Base-by-base conservation (phyloP, 2,113 vertebrate genomes). In the Spea multiplicata region DNA sequence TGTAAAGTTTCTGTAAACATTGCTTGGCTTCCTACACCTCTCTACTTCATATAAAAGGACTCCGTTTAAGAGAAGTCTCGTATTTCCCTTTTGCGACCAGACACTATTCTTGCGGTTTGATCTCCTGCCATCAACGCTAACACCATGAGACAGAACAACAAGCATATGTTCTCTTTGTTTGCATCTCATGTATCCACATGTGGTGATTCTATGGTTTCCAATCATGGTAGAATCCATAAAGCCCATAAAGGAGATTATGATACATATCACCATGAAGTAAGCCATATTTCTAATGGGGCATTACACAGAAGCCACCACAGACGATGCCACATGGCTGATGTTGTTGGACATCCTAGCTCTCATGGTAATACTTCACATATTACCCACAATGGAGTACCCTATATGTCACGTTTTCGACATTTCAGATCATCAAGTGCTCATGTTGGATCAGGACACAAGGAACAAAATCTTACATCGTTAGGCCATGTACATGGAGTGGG, bases 31-130 rank as follows among this genome's bases (percentile, higher is more conserved):
- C 57, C 8, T n/a, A 66, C 65, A 76, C 65, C 65, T 52, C 47
- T 12, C 7, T 47, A 57, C 50, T 76, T 68, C n/a, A 68, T 76
- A 76, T 76, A 76, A 76, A 76, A 76, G 74, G 17, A 14, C 16
- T 53, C 13, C 30, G n/a, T 67, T 16, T 2, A 68, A 13, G 16
- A 57, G 53, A 44, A 5, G 57, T 44, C 67, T 50, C 8, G 14
- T 9, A 59, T 66, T 62, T 75, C 44, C 13, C 48, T 30, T 65
- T 44, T 30, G 17, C 46, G 6, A 16, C n/a, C 55, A 73, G 57
- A 4, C 44, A 5, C 48, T 8, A 62, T 8, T 48, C 44, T 17
- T 48, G 44, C n/a, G 13, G n/a, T 17, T 44, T 44, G 45, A n/a
- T 67, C 6, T 12, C 44, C 45, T 8, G 17, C 17, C 5, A 44